Conservation (phyloP, 2,113 vertebrate species). For the crab-eating macaque (Macaca fascicularis) region T2T-MFA8v1.1 NC_088388.1:129612501-129613000, state of each 20-base stretch:
- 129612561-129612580: neutral
- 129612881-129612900: neutral
- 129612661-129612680: neutral
- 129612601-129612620: neutral
- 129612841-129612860: neutral
- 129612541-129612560: neutral
- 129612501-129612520: neutral
- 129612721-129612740: neutral
- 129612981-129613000: neutral
- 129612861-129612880: neutral
- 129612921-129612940: neutral
- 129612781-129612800: neutral
- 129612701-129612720: neutral
- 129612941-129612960: neutral
- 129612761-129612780: rapidly evolving
- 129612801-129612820: neutral
- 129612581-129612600: neutral
- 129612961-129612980: neutral
- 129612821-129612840: neutral
- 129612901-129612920: neutral
- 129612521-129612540: neutral
- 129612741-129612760: too few species aligned
- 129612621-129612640: neutral
- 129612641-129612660: neutral
- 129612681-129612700: neutral